Evolutionary conservation across 2,888 invertebrate genomes (phyloP).

Genomic region (Empis livida): DNA sequence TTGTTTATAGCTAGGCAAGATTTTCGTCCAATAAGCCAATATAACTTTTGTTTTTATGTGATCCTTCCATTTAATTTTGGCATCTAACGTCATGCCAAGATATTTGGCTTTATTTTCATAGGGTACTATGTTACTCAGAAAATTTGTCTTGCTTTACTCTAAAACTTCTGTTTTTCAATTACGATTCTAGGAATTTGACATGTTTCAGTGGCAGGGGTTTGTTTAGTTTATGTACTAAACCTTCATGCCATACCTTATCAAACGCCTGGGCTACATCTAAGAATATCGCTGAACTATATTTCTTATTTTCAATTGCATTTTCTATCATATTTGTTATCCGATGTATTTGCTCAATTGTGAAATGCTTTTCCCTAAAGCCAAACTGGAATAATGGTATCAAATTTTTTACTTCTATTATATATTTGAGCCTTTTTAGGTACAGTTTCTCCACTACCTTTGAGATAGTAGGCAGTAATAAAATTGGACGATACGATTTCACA

Average conservation of each 20-base stretch:
- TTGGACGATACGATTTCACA: conserved; percentile 14
- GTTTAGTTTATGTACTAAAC: conserved; percentile 1
- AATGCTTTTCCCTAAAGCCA: not conserved
- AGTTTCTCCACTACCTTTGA: conserved; percentile 18
- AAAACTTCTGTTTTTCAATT: not conserved
- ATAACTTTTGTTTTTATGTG: too few species aligned
- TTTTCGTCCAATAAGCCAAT: too few species aligned
- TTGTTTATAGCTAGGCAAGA: too few species aligned
- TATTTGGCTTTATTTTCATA: not conserved
- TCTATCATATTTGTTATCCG: conserved; percentile 3
- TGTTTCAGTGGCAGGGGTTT: not conserved
- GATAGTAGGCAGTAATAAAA: conserved; percentile 15
- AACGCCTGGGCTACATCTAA: conserved; percentile 9
- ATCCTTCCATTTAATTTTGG: conserved; percentile 1
- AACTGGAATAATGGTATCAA: not conserved
- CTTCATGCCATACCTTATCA: conserved; percentile 6
- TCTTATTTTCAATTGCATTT: conserved; percentile 7
- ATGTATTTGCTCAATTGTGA: conserved; percentile 7
- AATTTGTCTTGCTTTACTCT: not conserved
- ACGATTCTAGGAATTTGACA: not conserved
- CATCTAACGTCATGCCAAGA: too few species aligned
- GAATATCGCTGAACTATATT: conserved; percentile 5
- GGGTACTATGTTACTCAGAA: too few species aligned
- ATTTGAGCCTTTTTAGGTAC: conserved; percentile 10
- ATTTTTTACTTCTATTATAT: not conserved